Conservation (phyloP, 2,113 vertebrate genomes). For the Prunella fulvescens region DNA sequence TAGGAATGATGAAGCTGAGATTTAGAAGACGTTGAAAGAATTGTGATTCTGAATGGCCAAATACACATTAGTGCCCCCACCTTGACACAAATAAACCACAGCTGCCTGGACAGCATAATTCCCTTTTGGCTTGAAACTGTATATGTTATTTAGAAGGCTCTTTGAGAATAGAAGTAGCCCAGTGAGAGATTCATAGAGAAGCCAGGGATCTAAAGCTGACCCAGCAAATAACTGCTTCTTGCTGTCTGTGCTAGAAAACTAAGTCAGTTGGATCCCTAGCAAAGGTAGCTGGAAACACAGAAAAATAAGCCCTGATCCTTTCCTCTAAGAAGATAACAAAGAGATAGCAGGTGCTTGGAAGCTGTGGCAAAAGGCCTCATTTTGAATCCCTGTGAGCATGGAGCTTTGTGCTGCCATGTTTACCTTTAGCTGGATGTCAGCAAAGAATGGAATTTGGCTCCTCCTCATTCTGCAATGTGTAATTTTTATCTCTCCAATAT, state of each 20-base stretch:
- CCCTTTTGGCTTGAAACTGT: constrained; percentile 59
- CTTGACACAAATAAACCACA: constrained; percentile 69
- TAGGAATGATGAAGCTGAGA: constrained; percentile 65
- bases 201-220: constrained; percentile 58
- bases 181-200: constrained; percentile 55
- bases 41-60: constrained; percentile 63
- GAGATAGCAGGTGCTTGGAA: constrained; percentile 33
- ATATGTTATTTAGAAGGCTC: constrained; percentile 61
- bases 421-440: neutral
- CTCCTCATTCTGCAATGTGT: neutral
- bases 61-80: constrained; percentile 62
- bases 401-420: neutral
- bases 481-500: neutral
- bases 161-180: constrained; percentile 57
- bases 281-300: constrained; percentile 1
- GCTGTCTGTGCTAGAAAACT: constrained; percentile 6
- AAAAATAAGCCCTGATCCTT: neutral
- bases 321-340: neutral
- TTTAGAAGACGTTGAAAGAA: constrained; percentile 66
- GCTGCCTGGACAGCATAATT: constrained; percentile 65
- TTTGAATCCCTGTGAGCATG: neutral
- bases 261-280: neutral
- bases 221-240: constrained; percentile 45
- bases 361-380: neutral
- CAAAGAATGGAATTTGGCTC: neutral